Evolutionary conservation across 2,888 invertebrate genomes (phyloP).

Genomic region (Axea sp.): DNA sequence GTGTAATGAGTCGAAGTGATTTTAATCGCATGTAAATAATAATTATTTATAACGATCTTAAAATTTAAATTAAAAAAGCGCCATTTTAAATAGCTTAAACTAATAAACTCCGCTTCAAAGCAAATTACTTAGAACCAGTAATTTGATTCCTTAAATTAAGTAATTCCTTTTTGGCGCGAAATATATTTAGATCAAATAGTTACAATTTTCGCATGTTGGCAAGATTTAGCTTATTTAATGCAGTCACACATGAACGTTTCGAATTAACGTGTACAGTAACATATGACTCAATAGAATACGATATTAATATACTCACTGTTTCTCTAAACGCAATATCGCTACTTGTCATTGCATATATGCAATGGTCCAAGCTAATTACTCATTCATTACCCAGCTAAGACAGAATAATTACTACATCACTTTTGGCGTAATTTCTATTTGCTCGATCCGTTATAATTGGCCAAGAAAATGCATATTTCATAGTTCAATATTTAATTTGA

Average conservation of each 20-base stretch:
- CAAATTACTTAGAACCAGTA: too few species aligned
- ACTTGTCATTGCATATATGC: conserved; percentile 17
- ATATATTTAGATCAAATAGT: conserved; percentile 12
- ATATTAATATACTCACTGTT: conserved; percentile 26
- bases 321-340: conserved; percentile 15
- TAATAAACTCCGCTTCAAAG: too few species aligned
- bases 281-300: conserved; percentile 25
- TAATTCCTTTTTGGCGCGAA: too few species aligned
- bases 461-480: not conserved
- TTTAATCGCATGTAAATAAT: too few species aligned
- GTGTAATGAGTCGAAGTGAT: too few species aligned
- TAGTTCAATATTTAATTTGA: not conserved
- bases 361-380: conserved; percentile 19
- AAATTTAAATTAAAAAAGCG: too few species aligned
- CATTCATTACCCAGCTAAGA: conserved; percentile 15
- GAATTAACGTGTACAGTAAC: conserved; percentile 19
- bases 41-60: too few species aligned
- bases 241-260: conserved; percentile 14
- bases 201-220: conserved; percentile 12
- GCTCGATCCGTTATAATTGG: conserved; percentile 1
- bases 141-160: too few species aligned
- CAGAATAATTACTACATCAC: conserved; percentile 19
- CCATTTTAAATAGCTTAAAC: too few species aligned
- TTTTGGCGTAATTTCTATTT: conserved; percentile 4
- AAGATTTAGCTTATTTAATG: conserved; percentile 19